phyloP scores from a whole-genome alignment of 2,113 vertebrate genomes.

The Phyllopteryx taeniolatus region DNA sequence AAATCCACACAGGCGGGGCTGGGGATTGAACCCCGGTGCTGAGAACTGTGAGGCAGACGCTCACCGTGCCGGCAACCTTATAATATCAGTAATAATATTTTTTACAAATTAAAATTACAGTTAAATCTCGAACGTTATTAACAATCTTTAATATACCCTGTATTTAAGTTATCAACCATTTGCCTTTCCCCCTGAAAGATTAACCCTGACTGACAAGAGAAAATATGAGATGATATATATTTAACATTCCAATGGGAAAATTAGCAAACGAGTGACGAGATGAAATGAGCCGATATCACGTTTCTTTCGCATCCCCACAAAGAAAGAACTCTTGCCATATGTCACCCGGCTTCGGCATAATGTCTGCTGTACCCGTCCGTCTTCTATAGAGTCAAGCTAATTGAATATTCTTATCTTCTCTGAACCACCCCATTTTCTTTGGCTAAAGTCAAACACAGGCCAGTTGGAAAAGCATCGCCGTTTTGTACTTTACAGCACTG shows the following conservation, averaged over 20 bases:
- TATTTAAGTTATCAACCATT: slow-evolving; percentile 15
- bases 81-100: background rate
- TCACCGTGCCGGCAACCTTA: no score
- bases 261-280: slow-evolving; percentile 35
- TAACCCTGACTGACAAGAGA: background rate
- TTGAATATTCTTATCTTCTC: slow-evolving; percentile 67
- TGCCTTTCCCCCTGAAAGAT: background rate
- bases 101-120: background rate
- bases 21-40: no score
- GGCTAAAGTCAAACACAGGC: slow-evolving; percentile 44
- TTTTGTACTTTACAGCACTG: slow-evolving; percentile 16
- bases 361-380: slow-evolving; percentile 22
- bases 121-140: background rate
- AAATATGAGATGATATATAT: slow-evolving; percentile 8
- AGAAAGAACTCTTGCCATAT: slow-evolving; percentile 41
- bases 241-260: slow-evolving; percentile 35
- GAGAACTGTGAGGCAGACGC: no score
- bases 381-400: slow-evolving; percentile 42
- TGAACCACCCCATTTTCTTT: slow-evolving; percentile 29
- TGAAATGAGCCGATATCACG: slow-evolving; percentile 47
- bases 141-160: background rate
- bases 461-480: slow-evolving; percentile 22
- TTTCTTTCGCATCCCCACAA: slow-evolving; percentile 24
- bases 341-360: slow-evolving; percentile 29
- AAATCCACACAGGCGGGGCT: no score